A percentile compares a stretch with the other conserved stretches of the same genome.
Evolutionary conservation across 2,888 invertebrate species (phyloP).

Genomic region (Chrysopilus asiliformis): DNA sequence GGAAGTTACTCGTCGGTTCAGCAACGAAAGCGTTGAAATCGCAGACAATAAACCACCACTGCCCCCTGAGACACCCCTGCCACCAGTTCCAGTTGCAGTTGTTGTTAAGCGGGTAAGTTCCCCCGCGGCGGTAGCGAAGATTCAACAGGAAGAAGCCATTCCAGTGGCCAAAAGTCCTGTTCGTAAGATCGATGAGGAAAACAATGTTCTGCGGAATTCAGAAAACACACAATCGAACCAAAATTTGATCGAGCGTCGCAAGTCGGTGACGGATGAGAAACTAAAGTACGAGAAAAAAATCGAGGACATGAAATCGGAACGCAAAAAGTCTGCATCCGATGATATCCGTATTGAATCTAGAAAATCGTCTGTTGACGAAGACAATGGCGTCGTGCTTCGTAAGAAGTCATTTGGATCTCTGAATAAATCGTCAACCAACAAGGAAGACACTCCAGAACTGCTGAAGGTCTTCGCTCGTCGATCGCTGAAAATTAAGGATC

Average conservation of each 20-base stretch:
- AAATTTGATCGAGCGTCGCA: conserved; percentile 27
- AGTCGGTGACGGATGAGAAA: conserved; percentile 28
- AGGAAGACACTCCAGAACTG: conserved; percentile 59
- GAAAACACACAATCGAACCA: conserved; percentile 11
- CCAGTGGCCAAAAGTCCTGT: conserved; percentile 14
- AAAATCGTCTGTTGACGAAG: conserved; percentile 13
- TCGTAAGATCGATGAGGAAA: conserved; percentile 21
- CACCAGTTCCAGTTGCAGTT: not conserved
- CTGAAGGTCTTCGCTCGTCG: conserved; percentile 71
- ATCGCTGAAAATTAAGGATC: conserved; percentile 66
- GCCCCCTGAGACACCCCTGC: conserved; percentile 4
- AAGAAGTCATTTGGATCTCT: conserved; percentile 29
- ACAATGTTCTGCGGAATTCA: conserved; percentile 12
- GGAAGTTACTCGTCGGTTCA: conserved; percentile 30
- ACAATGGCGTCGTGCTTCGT: conserved; percentile 26
- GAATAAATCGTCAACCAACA: conserved; percentile 12
- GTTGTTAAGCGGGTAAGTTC: not conserved
- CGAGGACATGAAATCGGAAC: conserved; percentile 25
- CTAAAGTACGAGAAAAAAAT: conserved; percentile 24
- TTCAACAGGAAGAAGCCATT: conserved; percentile 2
- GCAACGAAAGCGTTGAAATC: conserved; percentile 38
- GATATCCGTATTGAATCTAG: conserved; percentile 13
- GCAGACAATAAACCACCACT: conserved; percentile 22
- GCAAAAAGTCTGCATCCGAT: conserved; percentile 26
- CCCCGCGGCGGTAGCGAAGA: not conserved